A percentile compares a stretch with the other conserved stretches of the same genome.
phyloP scores from a whole-genome alignment of 53 echinoderm and acorn worm genomes.

The Henricia sp. region DNA sequence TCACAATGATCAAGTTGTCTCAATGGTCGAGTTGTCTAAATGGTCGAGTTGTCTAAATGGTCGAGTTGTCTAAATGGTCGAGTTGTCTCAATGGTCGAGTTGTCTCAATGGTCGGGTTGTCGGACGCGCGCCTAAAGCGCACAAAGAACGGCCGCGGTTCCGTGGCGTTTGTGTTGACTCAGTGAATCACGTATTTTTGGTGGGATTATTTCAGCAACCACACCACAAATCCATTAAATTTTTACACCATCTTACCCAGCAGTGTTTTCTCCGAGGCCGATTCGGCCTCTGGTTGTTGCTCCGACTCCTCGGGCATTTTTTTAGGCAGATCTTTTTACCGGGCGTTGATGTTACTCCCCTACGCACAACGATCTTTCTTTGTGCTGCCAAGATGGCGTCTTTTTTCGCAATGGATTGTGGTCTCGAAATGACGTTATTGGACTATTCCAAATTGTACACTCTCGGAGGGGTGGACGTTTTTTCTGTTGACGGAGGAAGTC shows the following conservation, averaged over 20 bases:
- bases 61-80: too few species aligned
- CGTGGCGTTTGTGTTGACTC: too few species aligned
- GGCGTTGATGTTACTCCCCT: constrained; percentile 68
- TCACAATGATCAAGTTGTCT: too few species aligned
- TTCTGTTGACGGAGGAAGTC: too few species aligned
- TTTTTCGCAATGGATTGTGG: constrained; percentile 39
- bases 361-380: constrained; percentile 94
- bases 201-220: constrained; percentile 24
- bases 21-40: too few species aligned
- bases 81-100: too few species aligned
- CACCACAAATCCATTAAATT: neutral
- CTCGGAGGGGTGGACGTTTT: constrained; percentile 9
- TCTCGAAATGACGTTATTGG: constrained; percentile 21
- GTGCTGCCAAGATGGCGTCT: constrained; percentile 77
- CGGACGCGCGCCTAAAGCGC: too few species aligned
- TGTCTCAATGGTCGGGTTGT: too few species aligned
- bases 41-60: too few species aligned
- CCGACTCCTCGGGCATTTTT: constrained; percentile 96
- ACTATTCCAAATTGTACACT: constrained; percentile 1
- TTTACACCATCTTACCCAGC: constrained; percentile 79
- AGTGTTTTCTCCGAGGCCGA: constrained; percentile 81
- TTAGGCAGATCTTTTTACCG: constrained; percentile 90
- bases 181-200: too few species aligned
- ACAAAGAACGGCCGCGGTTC: too few species aligned
- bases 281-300: constrained; percentile 90